These are phyloP conservation scores for Diarsia dahlii DNA, from an alignment of 2,888 invertebrate genomes.

Conservation along the genomic window DNA sequence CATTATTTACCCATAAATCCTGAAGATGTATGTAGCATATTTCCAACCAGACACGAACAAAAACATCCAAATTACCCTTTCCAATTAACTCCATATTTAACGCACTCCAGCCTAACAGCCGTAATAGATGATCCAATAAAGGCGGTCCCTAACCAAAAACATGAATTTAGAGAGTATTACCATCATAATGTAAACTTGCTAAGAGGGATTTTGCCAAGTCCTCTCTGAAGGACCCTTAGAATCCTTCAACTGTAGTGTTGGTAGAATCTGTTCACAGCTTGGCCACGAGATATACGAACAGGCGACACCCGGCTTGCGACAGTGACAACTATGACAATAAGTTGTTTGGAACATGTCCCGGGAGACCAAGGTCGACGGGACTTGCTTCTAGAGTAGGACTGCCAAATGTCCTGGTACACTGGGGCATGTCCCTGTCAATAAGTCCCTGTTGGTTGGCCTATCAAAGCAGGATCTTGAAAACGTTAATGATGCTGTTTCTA, in stretches of 20 bases:
- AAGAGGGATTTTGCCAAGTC: constrained; percentile 35
- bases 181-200: constrained; percentile 47
- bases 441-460: not conserved
- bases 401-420: not conserved
- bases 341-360: not conserved
- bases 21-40: not conserved
- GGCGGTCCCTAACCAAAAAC: constrained; percentile 24
- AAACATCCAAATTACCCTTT: not conserved
- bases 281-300: not conserved
- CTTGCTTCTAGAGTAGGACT: not conserved
- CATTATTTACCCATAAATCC: not conserved
- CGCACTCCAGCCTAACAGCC: constrained; percentile 9
- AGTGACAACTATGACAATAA: not conserved
- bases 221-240: constrained; percentile 20
- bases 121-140: constrained; percentile 51
- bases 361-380: too few relatives aligned
- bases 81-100: constrained; percentile 26
- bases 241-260: constrained; percentile 37
- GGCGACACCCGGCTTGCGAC: not conserved
- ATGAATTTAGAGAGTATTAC: constrained; percentile 24
- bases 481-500: too few relatives aligned
- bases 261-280: not conserved
- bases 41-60: not conserved
- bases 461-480: not conserved
- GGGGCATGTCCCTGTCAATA: not conserved